Conservation (phyloP, 2,113 vertebrate genomes). For the Brachyhypopomus occidentalis region DNA sequence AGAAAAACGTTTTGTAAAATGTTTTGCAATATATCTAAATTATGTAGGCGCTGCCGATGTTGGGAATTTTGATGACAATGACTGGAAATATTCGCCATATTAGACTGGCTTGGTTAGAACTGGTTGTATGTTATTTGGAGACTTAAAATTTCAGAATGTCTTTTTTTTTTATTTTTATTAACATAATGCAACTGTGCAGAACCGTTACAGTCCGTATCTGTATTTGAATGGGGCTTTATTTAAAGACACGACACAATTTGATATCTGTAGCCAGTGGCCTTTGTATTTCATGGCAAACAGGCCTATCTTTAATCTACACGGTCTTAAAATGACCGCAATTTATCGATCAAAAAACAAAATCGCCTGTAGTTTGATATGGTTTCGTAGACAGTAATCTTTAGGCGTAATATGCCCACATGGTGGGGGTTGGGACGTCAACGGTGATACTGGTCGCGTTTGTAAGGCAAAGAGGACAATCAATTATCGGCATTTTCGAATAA, state of each 20-base stretch:
- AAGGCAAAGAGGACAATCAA: neutral
- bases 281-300: too few species aligned
- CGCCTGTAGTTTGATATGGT: neutral
- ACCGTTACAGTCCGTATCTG: neutral
- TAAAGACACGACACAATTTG: neutral
- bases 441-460: neutral
- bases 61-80: too few species aligned
- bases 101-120: conserved; percentile 51
- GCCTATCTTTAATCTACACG: neutral
- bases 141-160: too few species aligned
- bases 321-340: neutral
- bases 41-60: too few species aligned
- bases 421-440: conserved; percentile 50
- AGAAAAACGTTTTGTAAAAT: neutral
- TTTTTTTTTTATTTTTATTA: too few species aligned
- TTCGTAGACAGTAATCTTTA: neutral
- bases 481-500: neutral
- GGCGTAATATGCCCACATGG: conserved; percentile 41
- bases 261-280: neutral
- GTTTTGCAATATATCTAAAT: too few species aligned
- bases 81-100: conserved; percentile 49
- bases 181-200: too few species aligned
- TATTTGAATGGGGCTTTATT: neutral
- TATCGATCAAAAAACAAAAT: neutral
- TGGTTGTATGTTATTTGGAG: too few species aligned